Evolutionary conservation across 1,140 invertebrate species (phyloP).

Genomic region (Hypothenemus hampei): DNA sequence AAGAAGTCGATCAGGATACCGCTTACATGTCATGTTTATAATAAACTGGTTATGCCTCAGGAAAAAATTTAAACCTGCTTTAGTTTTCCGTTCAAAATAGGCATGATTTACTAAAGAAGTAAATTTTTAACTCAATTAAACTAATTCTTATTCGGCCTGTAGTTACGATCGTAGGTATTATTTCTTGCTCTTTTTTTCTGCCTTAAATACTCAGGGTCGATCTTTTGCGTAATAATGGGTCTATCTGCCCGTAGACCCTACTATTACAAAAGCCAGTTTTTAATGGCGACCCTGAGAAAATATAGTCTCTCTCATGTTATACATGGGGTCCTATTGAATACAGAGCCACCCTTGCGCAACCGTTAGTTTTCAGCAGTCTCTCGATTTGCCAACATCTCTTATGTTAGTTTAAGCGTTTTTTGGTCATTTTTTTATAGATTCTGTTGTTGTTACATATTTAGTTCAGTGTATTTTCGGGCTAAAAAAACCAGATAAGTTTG

Average conservation of each 20-base stretch:
- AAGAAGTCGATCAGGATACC: slow-evolving; percentile 2
- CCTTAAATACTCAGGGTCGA: not conserved
- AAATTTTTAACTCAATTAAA: not conserved
- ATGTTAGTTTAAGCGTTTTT: not conserved
- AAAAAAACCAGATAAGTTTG: too few relatives aligned
- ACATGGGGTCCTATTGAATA: slow-evolving; percentile 31
- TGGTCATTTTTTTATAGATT: too few relatives aligned
- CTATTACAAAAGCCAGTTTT: slow-evolving; percentile 44
- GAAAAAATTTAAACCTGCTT: slow-evolving; percentile 7
- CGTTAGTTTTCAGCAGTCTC: slow-evolving; percentile 22
- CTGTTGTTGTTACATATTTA: too few relatives aligned
- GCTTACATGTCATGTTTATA: slow-evolving; percentile 21
- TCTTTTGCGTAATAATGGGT: slow-evolving; percentile 40
- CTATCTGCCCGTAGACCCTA: slow-evolving; percentile 34
- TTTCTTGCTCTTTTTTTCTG: not conserved
- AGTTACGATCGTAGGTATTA: slow-evolving; percentile 1
- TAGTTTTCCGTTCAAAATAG: not conserved
- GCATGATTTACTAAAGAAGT: slow-evolving; percentile 2
- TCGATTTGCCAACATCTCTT: slow-evolving; percentile 9
- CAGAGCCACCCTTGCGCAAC: slow-evolving; percentile 23
- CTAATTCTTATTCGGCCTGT: not conserved
- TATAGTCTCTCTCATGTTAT: slow-evolving; percentile 37
- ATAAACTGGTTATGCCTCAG: slow-evolving; percentile 7
- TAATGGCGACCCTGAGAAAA: slow-evolving; percentile 42
- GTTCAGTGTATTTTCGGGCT: too few relatives aligned